Percentiles rank a stretch among this genome's conserved stretches.
Conservation (phyloP, 2,113 vertebrate genomes). For the Nerophis lumbriciformis region DNA sequence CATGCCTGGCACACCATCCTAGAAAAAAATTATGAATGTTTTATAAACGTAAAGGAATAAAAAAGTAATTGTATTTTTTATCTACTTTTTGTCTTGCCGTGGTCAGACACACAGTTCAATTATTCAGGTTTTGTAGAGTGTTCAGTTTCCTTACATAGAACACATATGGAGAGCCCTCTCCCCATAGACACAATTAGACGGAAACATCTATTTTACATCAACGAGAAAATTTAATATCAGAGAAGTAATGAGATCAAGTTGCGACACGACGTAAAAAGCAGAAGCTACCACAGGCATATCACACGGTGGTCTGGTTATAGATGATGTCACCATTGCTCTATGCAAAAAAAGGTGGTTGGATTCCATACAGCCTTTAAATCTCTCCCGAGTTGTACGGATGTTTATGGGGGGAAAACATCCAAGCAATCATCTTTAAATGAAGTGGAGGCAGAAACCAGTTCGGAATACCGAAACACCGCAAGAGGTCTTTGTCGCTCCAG, state of each 20-base stretch:
- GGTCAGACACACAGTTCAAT: conserved; percentile 41
- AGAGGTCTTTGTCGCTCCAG: conserved; percentile 16
- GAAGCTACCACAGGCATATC: conserved; percentile 31
- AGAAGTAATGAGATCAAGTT: conserved; percentile 47
- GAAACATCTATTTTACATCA: conserved; percentile 39
- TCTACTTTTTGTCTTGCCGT: conserved; percentile 1
- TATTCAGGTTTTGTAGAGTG: conserved; percentile 12
- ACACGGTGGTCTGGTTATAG: conserved; percentile 33
- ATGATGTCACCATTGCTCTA: conserved; percentile 29
- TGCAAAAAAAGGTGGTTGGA: conserved; percentile 27
- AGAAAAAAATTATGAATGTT: no score
- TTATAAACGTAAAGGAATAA: no score
- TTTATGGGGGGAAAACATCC: conserved; percentile 17
- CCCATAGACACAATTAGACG: conserved; percentile 63
- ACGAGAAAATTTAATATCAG: conserved; percentile 42
- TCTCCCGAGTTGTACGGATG: conserved; percentile 14
- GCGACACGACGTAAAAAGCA: conserved; percentile 38
- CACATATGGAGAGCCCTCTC: conserved; percentile 36
- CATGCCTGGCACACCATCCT: no score
- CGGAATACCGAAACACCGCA: conserved; percentile 9
- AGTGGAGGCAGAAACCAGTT: neutral
- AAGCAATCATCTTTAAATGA: conserved; percentile 15
- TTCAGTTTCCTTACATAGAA: conserved; percentile 20
- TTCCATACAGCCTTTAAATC: conserved; percentile 26
- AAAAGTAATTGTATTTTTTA: neutral